Conservation (phyloP, 2,888 invertebrate species). For the Theodoxus fluviatilis region DNA sequence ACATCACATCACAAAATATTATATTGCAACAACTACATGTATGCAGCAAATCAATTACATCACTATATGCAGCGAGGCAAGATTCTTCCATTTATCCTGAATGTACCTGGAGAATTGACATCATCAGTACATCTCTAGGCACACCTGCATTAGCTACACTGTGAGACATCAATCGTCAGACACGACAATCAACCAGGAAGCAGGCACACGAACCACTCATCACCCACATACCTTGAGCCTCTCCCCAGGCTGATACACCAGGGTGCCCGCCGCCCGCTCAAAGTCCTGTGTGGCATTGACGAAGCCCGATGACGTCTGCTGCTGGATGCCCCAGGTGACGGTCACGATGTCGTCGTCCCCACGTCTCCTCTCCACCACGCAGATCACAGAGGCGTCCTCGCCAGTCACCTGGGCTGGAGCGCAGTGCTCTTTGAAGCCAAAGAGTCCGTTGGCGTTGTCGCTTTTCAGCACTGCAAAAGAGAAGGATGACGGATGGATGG, state of each 20-base stretch:
- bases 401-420: constrained; percentile 36
- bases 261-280: constrained; percentile 45
- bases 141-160: neutral
- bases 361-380: constrained; percentile 49
- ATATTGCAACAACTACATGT: too few relatives aligned
- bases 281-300: constrained; percentile 47
- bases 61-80: too few relatives aligned
- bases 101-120: too few relatives aligned
- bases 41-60: too few relatives aligned
- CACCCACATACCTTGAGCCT: constrained; percentile 44
- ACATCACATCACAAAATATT: too few relatives aligned
- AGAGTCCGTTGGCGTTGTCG: constrained; percentile 64
- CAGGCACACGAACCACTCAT: neutral
- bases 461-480: constrained; percentile 59
- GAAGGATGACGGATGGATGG: neutral
- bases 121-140: neutral
- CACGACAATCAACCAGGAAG: neutral
- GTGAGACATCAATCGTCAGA: neutral
- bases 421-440: constrained; percentile 55
- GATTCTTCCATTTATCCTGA: too few relatives aligned
- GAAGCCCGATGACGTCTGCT: constrained; percentile 32
- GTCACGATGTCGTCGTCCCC: constrained; percentile 58
- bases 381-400: constrained; percentile 44
- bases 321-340: constrained; percentile 52
- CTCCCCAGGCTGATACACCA: constrained; percentile 56